phyloP scores from a whole-genome alignment of 2,113 vertebrate genomes.

The Callipepla californica region DNA sequence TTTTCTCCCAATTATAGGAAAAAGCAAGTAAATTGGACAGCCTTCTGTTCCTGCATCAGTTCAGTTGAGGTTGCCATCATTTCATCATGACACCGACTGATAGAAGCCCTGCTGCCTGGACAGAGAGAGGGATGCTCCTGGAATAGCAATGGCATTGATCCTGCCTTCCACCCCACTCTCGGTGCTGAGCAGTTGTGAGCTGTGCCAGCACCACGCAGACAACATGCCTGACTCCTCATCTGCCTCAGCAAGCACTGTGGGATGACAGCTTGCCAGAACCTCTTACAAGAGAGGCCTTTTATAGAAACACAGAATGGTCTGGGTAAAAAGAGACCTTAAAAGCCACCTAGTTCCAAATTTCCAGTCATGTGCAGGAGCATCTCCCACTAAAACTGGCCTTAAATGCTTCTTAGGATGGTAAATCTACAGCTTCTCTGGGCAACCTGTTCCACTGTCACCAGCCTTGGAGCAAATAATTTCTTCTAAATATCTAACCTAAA shows the following conservation, averaged over 20 bases:
- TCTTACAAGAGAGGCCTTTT: background rate
- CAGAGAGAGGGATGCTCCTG: background rate
- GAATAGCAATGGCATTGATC: background rate
- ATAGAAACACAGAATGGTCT: background rate
- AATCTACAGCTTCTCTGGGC: background rate
- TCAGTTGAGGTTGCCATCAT: background rate
- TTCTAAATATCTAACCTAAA: background rate
- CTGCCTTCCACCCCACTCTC: background rate
- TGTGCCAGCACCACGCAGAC: background rate
- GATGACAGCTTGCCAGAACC: background rate
- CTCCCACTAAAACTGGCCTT: background rate
- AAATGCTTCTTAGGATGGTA: background rate
- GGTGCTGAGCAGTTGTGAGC: background rate
- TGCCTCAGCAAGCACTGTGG: rapidly evolving
- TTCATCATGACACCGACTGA: background rate
- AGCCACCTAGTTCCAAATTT: background rate
- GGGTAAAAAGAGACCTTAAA: background rate
- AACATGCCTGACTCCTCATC: rapidly evolving
- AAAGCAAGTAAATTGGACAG: background rate
- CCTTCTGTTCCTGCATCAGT: background rate
- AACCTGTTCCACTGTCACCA: background rate
- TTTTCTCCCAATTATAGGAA: background rate
- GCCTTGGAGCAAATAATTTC: background rate
- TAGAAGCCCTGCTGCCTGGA: background rate
- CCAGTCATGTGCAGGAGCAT: background rate